Conservation (phyloP, 2,888 invertebrate species). For the Stomorhina lunata region DNA sequence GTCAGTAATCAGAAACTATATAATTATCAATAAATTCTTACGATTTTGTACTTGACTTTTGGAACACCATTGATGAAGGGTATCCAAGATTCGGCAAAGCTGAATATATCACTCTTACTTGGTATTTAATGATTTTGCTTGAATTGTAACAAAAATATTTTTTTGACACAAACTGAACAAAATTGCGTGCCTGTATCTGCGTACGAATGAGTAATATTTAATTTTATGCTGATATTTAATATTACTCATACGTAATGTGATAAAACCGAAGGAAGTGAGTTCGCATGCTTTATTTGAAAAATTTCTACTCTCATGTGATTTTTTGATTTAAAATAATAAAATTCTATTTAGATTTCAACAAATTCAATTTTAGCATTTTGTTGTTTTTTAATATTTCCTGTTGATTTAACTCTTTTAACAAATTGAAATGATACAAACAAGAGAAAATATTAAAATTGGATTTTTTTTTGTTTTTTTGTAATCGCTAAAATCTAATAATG, state of each 20-base stretch:
- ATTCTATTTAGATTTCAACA: background rate
- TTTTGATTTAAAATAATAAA: background rate
- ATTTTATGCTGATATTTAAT: constrained; percentile 1
- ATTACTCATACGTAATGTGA: constrained; percentile 22
- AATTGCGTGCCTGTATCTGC: background rate
- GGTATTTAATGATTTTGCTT: too few species aligned
- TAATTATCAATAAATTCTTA: too few species aligned
- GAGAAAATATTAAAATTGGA: background rate
- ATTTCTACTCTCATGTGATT: background rate
- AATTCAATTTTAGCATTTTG: background rate
- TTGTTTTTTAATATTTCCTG: background rate
- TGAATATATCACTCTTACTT: too few species aligned
- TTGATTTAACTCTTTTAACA: background rate
- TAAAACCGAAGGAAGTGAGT: background rate
- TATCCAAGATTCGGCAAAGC: too few species aligned
- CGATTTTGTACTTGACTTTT: too few species aligned
- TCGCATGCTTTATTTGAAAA: too few species aligned
- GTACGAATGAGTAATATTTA: constrained; percentile 31
- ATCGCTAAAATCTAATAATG: background rate
- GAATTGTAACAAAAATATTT: too few species aligned
- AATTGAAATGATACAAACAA: background rate
- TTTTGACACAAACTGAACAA: background rate
- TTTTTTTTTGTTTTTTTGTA: background rate
- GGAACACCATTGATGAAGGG: too few species aligned
- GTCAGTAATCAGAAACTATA: too few species aligned